phyloP scores from a whole-genome alignment of 2,797 vertebrate genomes.

The Florisuga fusca region DNA sequence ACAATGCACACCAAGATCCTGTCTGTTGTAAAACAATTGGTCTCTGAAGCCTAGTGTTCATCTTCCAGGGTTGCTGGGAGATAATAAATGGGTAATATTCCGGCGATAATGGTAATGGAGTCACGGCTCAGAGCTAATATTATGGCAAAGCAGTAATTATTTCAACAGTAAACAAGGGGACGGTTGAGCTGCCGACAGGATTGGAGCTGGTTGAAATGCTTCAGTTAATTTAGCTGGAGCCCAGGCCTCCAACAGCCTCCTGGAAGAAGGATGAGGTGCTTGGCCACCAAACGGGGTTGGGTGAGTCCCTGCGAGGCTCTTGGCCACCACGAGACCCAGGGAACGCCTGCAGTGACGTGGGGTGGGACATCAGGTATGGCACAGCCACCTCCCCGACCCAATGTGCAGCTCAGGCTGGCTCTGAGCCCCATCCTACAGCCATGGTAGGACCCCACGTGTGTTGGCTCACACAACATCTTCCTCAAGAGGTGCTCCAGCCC shows the following conservation, averaged over 20 bases:
- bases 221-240: slow-evolving; percentile 54
- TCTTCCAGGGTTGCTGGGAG: slow-evolving; percentile 83
- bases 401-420: neutral
- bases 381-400: neutral
- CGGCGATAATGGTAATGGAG: slow-evolving; percentile 82
- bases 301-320: rapidly evolving
- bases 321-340: rapidly evolving
- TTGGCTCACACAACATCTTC: neutral
- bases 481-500: neutral
- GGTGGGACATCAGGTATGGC: rapidly evolving
- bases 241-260: neutral
- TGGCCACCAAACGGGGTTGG: neutral
- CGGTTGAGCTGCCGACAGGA: slow-evolving; percentile 78
- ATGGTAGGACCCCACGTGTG: rapidly evolving
- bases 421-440: neutral
- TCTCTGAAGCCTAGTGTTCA: slow-evolving; percentile 84
- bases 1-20: slow-evolving; percentile 81
- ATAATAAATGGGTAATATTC: slow-evolving; percentile 87
- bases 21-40: slow-evolving; percentile 82
- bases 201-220: slow-evolving; percentile 73
- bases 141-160: slow-evolving; percentile 86
- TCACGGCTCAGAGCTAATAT: slow-evolving; percentile 87
- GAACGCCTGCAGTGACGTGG: rapidly evolving
- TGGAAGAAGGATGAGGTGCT: neutral
- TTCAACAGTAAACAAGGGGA: slow-evolving; percentile 86